Conservation (phyloP, 2,888 invertebrate species). For the Aromia moschata region DNA sequence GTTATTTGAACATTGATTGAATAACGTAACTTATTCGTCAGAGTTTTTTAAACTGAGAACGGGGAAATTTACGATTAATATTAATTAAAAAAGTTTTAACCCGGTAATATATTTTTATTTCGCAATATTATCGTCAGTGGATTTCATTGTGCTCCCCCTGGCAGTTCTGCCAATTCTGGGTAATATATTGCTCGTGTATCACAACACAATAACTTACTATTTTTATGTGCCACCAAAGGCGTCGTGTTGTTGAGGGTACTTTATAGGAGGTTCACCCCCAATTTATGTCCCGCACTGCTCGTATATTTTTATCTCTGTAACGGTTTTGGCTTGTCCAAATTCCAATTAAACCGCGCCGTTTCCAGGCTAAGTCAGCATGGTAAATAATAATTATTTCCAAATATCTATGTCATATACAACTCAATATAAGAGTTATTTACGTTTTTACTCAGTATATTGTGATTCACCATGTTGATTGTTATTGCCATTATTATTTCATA, state of each 20-base stretch:
- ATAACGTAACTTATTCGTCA: no score
- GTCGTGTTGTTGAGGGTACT: constrained; percentile 15
- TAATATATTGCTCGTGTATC: constrained; percentile 20
- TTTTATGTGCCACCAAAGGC: constrained; percentile 23
- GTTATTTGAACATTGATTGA: no score
- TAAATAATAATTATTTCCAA: no score
- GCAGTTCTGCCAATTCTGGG: constrained; percentile 18
- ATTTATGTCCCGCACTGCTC: constrained; percentile 5
- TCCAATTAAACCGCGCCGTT: neutral
- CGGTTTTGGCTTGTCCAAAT: neutral
- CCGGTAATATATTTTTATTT: constrained; percentile 9
- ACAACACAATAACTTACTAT: constrained; percentile 22
- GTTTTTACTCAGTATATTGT: no score
- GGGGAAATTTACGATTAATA: no score
- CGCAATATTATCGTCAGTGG: constrained; percentile 15
- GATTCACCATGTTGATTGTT: no score
- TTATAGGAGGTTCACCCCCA: constrained; percentile 7
- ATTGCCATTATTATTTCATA: no score
- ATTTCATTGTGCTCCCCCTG: constrained; percentile 13
- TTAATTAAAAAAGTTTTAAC: constrained; percentile 15
- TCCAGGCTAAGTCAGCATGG: no score
- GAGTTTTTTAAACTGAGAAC: no score
- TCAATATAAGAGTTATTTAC: no score
- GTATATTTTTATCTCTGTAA: neutral
- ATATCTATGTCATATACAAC: no score